Percentiles rank a stretch among this genome's conserved stretches.
These are phyloP conservation scores for Siniperca obscura DNA, from an alignment of 2,797 vertebrate genomes.

Conservation along the genomic window DNA sequence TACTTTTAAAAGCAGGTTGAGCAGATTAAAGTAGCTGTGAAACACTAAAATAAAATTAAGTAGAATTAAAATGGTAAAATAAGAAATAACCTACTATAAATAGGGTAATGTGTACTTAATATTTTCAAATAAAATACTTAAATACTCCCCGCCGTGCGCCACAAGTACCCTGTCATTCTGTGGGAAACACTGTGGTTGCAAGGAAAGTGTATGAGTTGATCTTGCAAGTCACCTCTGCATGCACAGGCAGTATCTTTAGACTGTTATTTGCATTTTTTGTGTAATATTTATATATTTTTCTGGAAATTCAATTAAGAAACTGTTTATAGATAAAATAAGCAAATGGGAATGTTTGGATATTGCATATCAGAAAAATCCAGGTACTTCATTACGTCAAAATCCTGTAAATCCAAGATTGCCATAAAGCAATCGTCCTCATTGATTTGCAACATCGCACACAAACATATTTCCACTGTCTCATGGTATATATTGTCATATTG, in stretches of 20 bases:
- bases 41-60: too few species aligned
- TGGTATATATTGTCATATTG: neutral
- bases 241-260: neutral
- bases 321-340: neutral
- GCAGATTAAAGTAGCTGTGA: too few species aligned
- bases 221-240: neutral
- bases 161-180: too few species aligned
- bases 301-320: neutral
- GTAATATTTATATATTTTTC: neutral
- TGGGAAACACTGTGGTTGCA: neutral
- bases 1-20: too few species aligned
- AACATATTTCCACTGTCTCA: neutral
- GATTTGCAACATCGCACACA: neutral
- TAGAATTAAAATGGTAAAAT: too few species aligned
- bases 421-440: neutral
- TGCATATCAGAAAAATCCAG: neutral
- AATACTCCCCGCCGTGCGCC: too few species aligned
- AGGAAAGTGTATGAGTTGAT: neutral
- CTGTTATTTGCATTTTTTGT: neutral
- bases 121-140: too few species aligned
- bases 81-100: too few species aligned
- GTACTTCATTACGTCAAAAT: neutral
- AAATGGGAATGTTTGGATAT: neutral
- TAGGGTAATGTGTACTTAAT: too few species aligned
- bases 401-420: neutral